These are phyloP conservation scores for Melipona quadrifasciata DNA, from an alignment of 1,140 invertebrate species.

Conservation along the genomic window DNA sequence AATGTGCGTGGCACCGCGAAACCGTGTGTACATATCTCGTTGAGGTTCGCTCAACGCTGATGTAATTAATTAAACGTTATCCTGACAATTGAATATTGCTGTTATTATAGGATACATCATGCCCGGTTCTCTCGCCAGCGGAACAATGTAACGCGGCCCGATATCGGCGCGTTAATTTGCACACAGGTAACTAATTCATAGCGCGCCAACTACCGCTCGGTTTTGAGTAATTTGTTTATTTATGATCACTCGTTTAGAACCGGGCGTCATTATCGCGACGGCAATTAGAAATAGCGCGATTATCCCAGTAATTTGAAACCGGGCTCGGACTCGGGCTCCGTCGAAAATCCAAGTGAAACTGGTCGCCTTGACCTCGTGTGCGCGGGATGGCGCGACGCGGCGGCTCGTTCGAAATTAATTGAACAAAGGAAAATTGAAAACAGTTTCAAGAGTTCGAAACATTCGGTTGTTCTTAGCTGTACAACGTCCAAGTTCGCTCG, in stretches of 20 bases:
- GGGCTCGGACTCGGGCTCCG: background rate
- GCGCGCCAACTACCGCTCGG: background rate
- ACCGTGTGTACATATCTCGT: background rate
- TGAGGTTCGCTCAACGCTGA: background rate
- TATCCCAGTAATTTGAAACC: background rate
- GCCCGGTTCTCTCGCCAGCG: background rate
- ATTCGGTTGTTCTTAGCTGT: no score
- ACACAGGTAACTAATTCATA: background rate
- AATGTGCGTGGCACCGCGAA: constrained; percentile 19
- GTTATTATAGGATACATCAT: constrained; percentile 12
- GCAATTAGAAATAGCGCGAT: background rate
- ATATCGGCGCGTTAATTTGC: constrained; percentile 6
- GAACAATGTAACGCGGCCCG: background rate
- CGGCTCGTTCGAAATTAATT: no score
- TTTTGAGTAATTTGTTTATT: constrained; percentile 6
- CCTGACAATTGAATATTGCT: constrained; percentile 27
- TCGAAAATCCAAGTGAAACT: no score
- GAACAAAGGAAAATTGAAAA: background rate
- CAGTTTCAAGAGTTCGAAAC: no score
- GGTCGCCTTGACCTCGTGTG: no score
- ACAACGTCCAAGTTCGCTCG: background rate
- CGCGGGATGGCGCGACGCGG: no score
- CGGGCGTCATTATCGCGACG: background rate
- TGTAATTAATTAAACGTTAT: constrained; percentile 45
- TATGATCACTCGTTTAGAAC: background rate